Conservation (phyloP, 2,797 vertebrate genomes). For the Triplophysa bombifrons region DNA sequence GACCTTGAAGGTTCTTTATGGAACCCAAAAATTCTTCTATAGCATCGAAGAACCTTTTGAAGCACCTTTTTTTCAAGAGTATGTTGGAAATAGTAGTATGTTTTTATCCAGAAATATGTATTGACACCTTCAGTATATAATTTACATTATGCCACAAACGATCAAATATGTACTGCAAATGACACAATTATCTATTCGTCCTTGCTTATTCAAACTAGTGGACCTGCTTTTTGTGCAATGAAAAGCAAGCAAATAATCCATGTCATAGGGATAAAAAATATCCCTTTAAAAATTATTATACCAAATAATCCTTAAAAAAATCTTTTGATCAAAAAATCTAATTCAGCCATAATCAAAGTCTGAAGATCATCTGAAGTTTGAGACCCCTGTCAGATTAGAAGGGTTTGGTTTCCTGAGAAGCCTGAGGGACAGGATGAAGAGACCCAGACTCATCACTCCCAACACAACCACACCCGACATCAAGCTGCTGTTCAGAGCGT, state of each 20-base stretch:
- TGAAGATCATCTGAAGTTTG: slow-evolving; percentile 82
- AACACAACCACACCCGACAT: slow-evolving; percentile 88
- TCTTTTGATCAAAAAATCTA: not conserved
- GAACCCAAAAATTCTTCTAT: too few species aligned
- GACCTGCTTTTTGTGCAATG: not conserved
- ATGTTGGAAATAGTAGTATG: not conserved
- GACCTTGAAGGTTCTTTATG: too few species aligned
- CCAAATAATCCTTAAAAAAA: too few species aligned
- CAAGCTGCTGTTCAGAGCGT: slow-evolving; percentile 84
- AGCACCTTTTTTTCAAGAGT: too few species aligned
- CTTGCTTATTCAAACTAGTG: too few species aligned
- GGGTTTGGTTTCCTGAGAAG: slow-evolving; percentile 83
- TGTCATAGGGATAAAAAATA: not conserved
- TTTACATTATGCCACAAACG: not conserved
- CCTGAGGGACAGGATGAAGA: slow-evolving; percentile 82
- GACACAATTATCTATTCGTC: not conserved
- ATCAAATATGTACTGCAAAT: not conserved
- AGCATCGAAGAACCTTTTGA: too few species aligned
- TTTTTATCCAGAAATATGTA: not conserved
- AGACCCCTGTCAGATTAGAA: slow-evolving; percentile 72
- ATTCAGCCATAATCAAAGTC: not conserved
- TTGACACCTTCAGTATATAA: not conserved
- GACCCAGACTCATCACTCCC: slow-evolving; percentile 81
- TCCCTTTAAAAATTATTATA: too few species aligned
- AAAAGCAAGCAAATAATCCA: not conserved